Evolutionary conservation across 2,113 vertebrate genomes (phyloP).

Genomic region (Otocyon megalotis): DNA sequence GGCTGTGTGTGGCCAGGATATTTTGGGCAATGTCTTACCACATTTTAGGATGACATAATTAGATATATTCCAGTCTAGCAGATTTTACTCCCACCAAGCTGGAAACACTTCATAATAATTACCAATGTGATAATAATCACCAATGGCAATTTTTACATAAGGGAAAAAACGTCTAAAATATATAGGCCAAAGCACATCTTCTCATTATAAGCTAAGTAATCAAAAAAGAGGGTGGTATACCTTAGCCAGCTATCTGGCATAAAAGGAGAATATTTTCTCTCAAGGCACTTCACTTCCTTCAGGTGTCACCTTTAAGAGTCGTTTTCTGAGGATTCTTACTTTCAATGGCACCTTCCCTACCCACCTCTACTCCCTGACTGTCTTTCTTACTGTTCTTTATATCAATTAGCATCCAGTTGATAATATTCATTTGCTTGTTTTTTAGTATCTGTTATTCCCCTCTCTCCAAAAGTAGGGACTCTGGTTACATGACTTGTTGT

Average conservation of each 20-base stretch:
- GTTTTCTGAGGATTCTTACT: not conserved
- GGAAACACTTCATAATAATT: slow-evolving; percentile 59
- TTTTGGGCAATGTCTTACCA: slow-evolving; percentile 28
- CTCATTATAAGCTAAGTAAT: not conserved
- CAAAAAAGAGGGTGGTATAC: not conserved
- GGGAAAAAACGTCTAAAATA: slow-evolving; percentile 21
- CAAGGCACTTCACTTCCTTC: not conserved
- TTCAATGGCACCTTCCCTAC: not conserved
- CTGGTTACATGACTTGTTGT: too few relatives aligned
- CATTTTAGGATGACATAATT: slow-evolving; percentile 52
- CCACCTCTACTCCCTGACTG: too few relatives aligned
- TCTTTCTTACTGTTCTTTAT: not conserved
- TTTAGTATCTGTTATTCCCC: not conserved
- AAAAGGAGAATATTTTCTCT: not conserved
- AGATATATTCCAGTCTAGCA: slow-evolving; percentile 58
- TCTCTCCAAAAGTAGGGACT: not conserved
- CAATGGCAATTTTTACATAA: slow-evolving; percentile 14
- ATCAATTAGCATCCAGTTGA: too few relatives aligned
- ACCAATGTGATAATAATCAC: slow-evolving; percentile 42
- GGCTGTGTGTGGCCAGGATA: not conserved
- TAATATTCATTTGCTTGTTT: not conserved
- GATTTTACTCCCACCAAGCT: slow-evolving; percentile 45
- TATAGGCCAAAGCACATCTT: not conserved
- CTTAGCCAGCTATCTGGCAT: not conserved
- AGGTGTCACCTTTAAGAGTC: not conserved